Conservation (phyloP, 2,888 invertebrate genomes). For the Melieria crassipennis region DNA sequence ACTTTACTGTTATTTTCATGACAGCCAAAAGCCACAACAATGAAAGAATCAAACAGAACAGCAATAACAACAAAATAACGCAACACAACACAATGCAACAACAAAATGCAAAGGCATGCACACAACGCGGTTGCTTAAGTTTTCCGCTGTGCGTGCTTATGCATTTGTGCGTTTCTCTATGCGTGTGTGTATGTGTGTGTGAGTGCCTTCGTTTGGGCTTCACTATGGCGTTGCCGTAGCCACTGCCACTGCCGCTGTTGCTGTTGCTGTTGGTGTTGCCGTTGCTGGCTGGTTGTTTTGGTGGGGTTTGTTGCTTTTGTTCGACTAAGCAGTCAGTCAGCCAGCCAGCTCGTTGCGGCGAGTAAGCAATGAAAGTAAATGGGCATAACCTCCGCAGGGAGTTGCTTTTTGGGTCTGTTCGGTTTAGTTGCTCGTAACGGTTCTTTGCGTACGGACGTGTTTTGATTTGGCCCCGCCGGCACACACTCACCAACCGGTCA, state of each 20-base stretch:
- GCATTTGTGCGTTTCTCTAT: background rate
- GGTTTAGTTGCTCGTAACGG: conserved; percentile 63
- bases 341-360: conserved; percentile 13
- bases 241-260: conserved; percentile 10
- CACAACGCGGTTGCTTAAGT: too few relatives aligned
- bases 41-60: too few relatives aligned
- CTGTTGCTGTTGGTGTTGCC: conserved; percentile 5
- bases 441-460: conserved; percentile 66
- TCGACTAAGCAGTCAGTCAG: conserved; percentile 6
- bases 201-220: too few relatives aligned
- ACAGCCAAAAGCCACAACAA: background rate
- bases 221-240: too few relatives aligned
- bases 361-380: conserved; percentile 10
- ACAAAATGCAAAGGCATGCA: too few relatives aligned
- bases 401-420: conserved; percentile 22
- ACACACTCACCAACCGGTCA: background rate
- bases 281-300: conserved; percentile 18
- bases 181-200: background rate
- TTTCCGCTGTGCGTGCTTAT: too few relatives aligned
- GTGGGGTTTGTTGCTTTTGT: conserved; percentile 28
- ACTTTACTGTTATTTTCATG: conserved; percentile 24
- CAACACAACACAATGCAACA: too few relatives aligned
- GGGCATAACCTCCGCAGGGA: conserved; percentile 16
- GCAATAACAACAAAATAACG: too few relatives aligned
- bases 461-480: conserved; percentile 23